These are phyloP conservation scores for Mugil cephalus DNA, from an alignment of 2,113 vertebrate genomes.

Conservation along the genomic window DNA sequence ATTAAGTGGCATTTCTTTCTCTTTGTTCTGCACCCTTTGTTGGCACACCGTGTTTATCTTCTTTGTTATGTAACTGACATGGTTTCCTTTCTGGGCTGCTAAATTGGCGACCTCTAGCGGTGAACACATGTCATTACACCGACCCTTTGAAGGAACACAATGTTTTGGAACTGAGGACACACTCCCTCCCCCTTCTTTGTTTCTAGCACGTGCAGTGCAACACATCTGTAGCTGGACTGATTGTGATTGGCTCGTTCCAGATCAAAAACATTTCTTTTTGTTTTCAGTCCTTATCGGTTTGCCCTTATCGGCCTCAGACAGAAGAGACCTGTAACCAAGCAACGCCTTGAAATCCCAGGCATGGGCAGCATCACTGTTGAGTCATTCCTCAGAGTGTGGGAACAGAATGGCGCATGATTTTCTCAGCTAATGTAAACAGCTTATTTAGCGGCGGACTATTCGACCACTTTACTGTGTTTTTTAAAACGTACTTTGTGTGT, in stretches of 20 bases:
- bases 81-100: slow-evolving; percentile 18
- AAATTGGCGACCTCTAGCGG: slow-evolving; percentile 65
- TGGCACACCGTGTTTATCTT: slow-evolving; percentile 43
- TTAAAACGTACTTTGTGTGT: neutral
- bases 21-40: slow-evolving; percentile 46
- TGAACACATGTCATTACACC: slow-evolving; percentile 11
- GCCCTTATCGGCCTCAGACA: neutral
- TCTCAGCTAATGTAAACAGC: neutral
- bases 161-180: slow-evolving; percentile 63
- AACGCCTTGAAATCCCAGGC: neutral
- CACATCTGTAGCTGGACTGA: slow-evolving; percentile 4
- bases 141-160: neutral
- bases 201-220: slow-evolving; percentile 45
- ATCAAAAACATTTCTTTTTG: neutral
- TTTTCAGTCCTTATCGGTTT: neutral
- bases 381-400: slow-evolving; percentile 14
- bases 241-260: slow-evolving; percentile 14
- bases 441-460: neutral
- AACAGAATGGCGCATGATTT: neutral
- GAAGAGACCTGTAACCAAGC: neutral
- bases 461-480: neutral
- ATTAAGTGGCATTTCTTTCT: neutral
- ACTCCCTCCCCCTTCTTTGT: slow-evolving; percentile 13
- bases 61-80: slow-evolving; percentile 71
- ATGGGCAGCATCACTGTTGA: neutral